Conservation (phyloP, 2,113 vertebrate species). For the Columbina picui region DNA sequence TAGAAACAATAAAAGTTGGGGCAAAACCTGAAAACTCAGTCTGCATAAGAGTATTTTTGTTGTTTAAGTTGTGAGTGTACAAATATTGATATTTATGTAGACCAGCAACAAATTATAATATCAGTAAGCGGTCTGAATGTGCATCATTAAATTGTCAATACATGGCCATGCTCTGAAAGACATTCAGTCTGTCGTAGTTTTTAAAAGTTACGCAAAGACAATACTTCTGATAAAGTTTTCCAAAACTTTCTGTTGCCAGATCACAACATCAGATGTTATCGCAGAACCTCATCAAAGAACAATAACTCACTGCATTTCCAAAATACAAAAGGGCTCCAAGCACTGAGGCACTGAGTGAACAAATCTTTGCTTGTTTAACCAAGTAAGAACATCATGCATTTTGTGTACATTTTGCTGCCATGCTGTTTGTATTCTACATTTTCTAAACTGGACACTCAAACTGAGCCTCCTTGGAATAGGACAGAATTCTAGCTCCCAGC, state of each 20-base stretch:
- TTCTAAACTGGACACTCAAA: not conserved
- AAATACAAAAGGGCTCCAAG: not conserved
- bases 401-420: not conserved
- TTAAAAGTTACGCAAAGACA: not conserved
- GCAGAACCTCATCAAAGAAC: not conserved
- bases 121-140: not conserved
- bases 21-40: not conserved
- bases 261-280: not conserved
- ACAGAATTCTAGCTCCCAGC: not conserved
- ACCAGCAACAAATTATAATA: not conserved
- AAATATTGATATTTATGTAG: not conserved
- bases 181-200: not conserved
- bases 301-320: conserved; percentile 26
- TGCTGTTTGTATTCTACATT: not conserved
- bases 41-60: not conserved
- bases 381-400: not conserved
- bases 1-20: not conserved
- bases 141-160: not conserved
- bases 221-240: not conserved
- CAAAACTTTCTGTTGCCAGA: not conserved
- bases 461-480: not conserved
- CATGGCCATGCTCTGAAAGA: not conserved
- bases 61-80: not conserved
- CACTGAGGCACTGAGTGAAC: not conserved
- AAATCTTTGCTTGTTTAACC: not conserved